A percentile compares a stretch with the other conserved stretches of the same genome.
Conservation (phyloP, 2,797 vertebrate species). For the Anniella stebbinsi region DNA sequence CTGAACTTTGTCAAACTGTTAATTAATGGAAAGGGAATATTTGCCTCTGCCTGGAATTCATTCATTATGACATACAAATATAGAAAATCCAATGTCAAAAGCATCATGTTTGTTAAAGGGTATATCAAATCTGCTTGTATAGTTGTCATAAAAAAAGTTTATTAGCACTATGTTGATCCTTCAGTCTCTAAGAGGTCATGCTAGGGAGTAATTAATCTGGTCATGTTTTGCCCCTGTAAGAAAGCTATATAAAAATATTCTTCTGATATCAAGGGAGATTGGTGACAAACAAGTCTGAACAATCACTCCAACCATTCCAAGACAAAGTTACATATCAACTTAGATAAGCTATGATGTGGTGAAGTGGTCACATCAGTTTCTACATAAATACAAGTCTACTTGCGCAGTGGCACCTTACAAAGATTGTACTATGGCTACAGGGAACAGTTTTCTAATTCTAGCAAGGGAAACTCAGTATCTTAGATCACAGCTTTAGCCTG, state of each 20-base stretch:
- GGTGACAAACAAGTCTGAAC: not conserved
- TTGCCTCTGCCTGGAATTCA: conserved; percentile 23
- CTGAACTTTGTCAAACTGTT: conserved; percentile 52
- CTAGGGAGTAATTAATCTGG: not conserved
- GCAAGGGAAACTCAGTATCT: not conserved
- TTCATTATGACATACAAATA: conserved; percentile 49
- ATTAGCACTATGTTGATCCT: not conserved
- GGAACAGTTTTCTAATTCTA: not conserved
- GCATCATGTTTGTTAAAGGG: conserved; percentile 34
- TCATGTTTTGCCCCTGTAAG: not conserved
- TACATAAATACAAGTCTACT: not conserved
- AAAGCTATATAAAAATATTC: not conserved
- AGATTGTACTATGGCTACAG: not conserved
- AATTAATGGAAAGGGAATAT: conserved; percentile 48
- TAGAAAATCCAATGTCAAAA: conserved; percentile 39
- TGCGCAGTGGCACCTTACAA: not conserved
- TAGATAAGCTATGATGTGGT: not conserved
- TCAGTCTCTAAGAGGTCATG: not conserved
- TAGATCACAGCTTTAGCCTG: not conserved
- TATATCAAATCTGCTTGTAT: conserved; percentile 6
- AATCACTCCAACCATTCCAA: not conserved
- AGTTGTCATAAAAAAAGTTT: conserved; percentile 4
- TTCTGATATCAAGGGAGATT: not conserved
- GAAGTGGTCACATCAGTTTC: no score
- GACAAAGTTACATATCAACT: not conserved